Percentiles rank a stretch among this genome's conserved stretches.
Evolutionary conservation across 2,797 vertebrate genomes (phyloP).

Genomic region (Hoplostethus atlanticus): DNA sequence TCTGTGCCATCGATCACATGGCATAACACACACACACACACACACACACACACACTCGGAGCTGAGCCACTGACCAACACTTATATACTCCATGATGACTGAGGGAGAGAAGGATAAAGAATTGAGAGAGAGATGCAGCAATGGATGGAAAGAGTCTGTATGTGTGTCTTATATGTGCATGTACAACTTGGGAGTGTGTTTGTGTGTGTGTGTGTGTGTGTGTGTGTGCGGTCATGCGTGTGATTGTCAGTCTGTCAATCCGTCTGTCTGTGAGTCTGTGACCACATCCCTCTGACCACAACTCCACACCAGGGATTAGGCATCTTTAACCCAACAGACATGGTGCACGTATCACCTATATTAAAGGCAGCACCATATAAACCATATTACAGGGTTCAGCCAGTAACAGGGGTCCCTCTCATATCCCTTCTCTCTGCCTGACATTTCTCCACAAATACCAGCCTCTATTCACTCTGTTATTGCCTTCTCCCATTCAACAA

Average conservation of each 20-base stretch:
- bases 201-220: not conserved
- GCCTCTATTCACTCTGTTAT: constrained; percentile 80
- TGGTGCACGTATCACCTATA: constrained; percentile 67
- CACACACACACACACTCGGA: constrained; percentile 2
- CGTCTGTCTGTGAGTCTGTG: constrained; percentile 11
- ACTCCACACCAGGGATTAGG: constrained; percentile 52
- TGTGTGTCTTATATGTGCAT: too few relatives aligned
- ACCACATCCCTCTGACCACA: constrained; percentile 7
- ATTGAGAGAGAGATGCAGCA: too few relatives aligned
- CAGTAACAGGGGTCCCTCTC: constrained; percentile 57
- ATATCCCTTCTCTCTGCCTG: constrained; percentile 73
- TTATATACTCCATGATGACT: constrained; percentile 36
- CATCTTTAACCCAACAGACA: constrained; percentile 45
- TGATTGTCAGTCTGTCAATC: constrained; percentile 12
- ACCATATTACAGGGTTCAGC: constrained; percentile 62
- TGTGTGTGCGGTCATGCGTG: not conserved
- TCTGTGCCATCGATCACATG: constrained; percentile 45
- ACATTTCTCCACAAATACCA: constrained; percentile 87
- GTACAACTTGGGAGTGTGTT: too few relatives aligned
- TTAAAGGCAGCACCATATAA: constrained; percentile 62
- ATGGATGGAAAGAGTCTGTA: too few relatives aligned
- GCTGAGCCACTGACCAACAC: constrained; percentile 35
- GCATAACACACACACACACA: constrained; percentile 17
- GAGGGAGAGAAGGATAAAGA: constrained; percentile 1
- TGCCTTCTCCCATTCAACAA: constrained; percentile 76